phyloP scores from a whole-genome alignment of 2,113 vertebrate species.

The Asarcornis scutulata region DNA sequence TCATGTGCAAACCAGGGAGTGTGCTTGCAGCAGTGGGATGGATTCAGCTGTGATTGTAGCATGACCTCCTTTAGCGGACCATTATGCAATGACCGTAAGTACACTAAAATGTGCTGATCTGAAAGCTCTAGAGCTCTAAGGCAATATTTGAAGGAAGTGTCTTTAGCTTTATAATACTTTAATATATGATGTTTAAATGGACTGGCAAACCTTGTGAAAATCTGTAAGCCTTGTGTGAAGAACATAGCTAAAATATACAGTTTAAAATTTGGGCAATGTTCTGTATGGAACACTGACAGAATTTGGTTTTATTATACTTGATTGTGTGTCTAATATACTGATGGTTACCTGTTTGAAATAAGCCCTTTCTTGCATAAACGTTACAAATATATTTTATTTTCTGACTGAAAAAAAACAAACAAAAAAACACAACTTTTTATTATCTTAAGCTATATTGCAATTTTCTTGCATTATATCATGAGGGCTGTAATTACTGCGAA shows the following conservation, averaged over 20 bases:
- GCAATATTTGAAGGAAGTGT: neutral
- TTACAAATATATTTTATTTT: neutral
- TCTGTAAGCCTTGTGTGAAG: neutral
- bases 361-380: neutral
- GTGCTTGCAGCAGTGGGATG: constrained; percentile 98
- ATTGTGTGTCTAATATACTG: neutral
- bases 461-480: constrained; percentile 41
- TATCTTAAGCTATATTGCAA: constrained; percentile 58
- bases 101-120: neutral
- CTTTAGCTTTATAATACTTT: neutral
- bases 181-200: neutral
- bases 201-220: neutral
- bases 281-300: neutral
- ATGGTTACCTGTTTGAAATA: neutral
- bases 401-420: neutral
- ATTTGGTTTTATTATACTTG: neutral
- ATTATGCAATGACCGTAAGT: constrained; percentile 95
- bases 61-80: constrained; percentile 97
- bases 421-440: neutral
- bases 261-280: neutral
- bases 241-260: neutral
- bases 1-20: constrained; percentile 98
- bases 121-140: neutral
- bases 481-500: constrained; percentile 55
- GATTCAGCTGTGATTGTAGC: constrained; percentile 97